Conservation (phyloP, 2,113 vertebrate species). For the Saccopteryx bilineata region DNA sequence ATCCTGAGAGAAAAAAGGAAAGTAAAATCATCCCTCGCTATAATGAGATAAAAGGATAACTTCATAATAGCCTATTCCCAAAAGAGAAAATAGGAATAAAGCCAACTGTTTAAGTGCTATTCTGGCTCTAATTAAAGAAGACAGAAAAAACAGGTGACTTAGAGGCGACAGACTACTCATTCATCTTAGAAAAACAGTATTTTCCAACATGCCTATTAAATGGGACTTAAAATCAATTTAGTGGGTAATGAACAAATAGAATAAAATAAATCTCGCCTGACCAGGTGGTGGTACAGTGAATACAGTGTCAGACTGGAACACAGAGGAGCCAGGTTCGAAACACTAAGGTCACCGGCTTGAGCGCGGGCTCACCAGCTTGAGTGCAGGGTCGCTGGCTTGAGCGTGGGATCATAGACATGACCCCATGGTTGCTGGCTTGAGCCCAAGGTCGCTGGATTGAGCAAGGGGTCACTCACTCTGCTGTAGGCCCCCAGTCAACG, state of each 20-base stretch:
- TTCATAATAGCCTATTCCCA: conserved; percentile 59
- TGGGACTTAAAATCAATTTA: conserved; percentile 41
- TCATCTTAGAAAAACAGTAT: conserved; percentile 38
- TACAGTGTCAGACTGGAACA: too few species aligned
- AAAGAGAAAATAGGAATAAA: conserved; percentile 46
- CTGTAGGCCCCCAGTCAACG: too few species aligned
- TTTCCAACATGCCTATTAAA: conserved; percentile 53
- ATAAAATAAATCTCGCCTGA: neutral
- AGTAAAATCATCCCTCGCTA: conserved; percentile 44
- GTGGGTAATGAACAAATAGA: conserved; percentile 18
- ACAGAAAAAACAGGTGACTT: conserved; percentile 66
- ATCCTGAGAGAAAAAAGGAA: conserved; percentile 46
- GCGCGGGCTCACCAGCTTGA: too few species aligned
- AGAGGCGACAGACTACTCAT: neutral
- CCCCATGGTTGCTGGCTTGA: too few species aligned
- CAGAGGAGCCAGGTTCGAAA: too few species aligned
- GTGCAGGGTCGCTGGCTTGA: too few species aligned
- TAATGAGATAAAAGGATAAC: conserved; percentile 71
- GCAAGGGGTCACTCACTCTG: too few species aligned
- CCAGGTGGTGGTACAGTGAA: too few species aligned
- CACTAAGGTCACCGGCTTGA: too few species aligned
- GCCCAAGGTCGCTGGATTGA: too few species aligned
- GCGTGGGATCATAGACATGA: too few species aligned
- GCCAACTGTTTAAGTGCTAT: conserved; percentile 69
- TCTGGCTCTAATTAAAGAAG: conserved; percentile 63